phyloP scores from a whole-genome alignment of 2,797 vertebrate genomes.

The Steatocranus sp. region DNA sequence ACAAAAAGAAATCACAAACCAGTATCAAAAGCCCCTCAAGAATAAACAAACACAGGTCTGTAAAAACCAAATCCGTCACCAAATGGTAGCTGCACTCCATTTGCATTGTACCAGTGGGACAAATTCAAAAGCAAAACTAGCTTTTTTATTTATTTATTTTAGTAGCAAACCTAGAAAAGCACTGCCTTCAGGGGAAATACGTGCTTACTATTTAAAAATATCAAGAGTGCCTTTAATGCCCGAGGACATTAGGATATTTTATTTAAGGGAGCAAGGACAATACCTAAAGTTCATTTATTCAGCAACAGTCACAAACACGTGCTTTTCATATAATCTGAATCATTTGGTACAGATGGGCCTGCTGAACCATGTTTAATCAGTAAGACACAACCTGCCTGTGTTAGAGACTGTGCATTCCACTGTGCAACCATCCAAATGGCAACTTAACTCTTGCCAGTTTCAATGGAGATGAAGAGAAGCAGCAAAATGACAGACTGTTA shows the following conservation, averaged over 20 bases:
- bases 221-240: conserved; percentile 61
- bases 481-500: background rate
- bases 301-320: conserved; percentile 18
- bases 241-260: conserved; percentile 26
- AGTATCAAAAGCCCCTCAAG: background rate
- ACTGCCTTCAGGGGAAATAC: conserved; percentile 4
- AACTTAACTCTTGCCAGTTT: conserved; percentile 28
- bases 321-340: conserved; percentile 30
- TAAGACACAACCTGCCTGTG: conserved; percentile 39
- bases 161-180: conserved; percentile 27
- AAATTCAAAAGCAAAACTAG: background rate
- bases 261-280: conserved; percentile 51
- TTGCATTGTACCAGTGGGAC: background rate
- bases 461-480: background rate
- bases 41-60: background rate
- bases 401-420: conserved; percentile 7
- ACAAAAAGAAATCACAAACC: background rate
- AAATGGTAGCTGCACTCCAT: background rate
- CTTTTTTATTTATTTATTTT: background rate
- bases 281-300: conserved; percentile 53
- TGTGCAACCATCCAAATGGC: conserved; percentile 41
- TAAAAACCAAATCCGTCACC: background rate
- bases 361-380: conserved; percentile 42
- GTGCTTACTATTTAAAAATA: conserved; percentile 49
- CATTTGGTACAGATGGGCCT: conserved; percentile 43